Conservation (phyloP, 2,888 invertebrate species). For the Syrphus vitripennis region DNA sequence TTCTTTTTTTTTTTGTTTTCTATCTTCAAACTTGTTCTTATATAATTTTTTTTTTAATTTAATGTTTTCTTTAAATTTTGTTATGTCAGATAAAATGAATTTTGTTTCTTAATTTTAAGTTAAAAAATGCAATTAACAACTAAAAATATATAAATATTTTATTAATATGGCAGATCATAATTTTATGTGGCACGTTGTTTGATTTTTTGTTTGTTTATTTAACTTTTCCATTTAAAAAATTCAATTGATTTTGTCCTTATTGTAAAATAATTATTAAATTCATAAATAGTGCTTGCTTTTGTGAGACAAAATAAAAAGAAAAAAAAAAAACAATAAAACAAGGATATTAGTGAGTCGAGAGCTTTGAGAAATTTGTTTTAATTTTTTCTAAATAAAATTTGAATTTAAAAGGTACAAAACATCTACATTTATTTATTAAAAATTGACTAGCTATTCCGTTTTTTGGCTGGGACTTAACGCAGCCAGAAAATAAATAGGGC, state of each 20-base stretch:
- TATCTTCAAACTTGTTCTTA: neutral
- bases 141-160: slow-evolving; percentile 43
- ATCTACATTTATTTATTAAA: neutral
- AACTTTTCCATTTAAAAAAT: neutral
- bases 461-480: neutral
- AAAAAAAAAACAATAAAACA: neutral
- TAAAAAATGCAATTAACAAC: slow-evolving; percentile 22
- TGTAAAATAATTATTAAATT: neutral
- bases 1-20: slow-evolving; percentile 14
- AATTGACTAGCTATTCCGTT: neutral
- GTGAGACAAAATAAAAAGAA: neutral
- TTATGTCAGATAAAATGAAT: neutral
- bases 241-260: neutral
- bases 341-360: neutral
- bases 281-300: neutral
- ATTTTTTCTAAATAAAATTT: neutral
- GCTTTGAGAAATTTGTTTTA: neutral
- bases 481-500: too few species aligned
- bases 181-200: slow-evolving; percentile 64
- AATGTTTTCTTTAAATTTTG: neutral
- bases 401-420: too few species aligned
- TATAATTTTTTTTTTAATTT: neutral
- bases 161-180: slow-evolving; percentile 66
- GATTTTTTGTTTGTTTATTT: slow-evolving; percentile 7
- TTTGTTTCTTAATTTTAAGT: slow-evolving; percentile 13